Evolutionary conservation across 2,113 vertebrate genomes (phyloP).

Genomic region (Dicentrarchus labrax): DNA sequence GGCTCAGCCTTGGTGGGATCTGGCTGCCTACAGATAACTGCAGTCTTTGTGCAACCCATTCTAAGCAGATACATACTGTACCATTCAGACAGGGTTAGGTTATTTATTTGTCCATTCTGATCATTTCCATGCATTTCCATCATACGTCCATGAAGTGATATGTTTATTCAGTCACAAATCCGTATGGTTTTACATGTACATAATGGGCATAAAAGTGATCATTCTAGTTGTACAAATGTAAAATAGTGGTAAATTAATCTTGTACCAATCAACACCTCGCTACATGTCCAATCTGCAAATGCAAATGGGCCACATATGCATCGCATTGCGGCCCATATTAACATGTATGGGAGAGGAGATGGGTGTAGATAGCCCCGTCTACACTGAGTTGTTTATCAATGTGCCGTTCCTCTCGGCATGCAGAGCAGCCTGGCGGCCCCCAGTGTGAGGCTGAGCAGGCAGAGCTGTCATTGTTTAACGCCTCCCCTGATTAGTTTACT

Average conservation of each 20-base stretch:
- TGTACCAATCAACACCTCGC: conserved; percentile 45
- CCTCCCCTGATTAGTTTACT: conserved; percentile 87
- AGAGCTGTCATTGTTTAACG: conserved; percentile 84
- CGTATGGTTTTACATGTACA: conserved; percentile 29
- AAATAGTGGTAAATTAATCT: conserved; percentile 60
- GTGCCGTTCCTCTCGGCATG: conserved; percentile 72
- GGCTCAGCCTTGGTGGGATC: conserved; percentile 78
- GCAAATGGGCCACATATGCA: conserved; percentile 50
- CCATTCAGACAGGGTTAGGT: conserved; percentile 71
- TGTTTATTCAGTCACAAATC: conserved; percentile 64
- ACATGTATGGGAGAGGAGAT: conserved; percentile 69
- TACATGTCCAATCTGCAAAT: conserved; percentile 44
- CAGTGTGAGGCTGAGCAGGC: conserved; percentile 78
- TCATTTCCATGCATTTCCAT: conserved; percentile 76
- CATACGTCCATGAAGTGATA: conserved; percentile 54
- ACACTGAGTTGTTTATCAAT: conserved; percentile 73
- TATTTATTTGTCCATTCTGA: conserved; percentile 77
- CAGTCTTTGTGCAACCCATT: conserved; percentile 76
- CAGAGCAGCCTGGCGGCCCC: conserved; percentile 76
- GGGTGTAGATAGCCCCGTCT: conserved; percentile 62
- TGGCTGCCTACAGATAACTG: conserved; percentile 81
- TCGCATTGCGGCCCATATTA: conserved; percentile 47
- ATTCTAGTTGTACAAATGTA: conserved; percentile 17
- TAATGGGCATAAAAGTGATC: conserved; percentile 46
- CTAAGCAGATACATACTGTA: conserved; percentile 73